phyloP scores from a whole-genome alignment of 35 echinoderm and acorn worm species.

The Antedon bifida region DNA sequence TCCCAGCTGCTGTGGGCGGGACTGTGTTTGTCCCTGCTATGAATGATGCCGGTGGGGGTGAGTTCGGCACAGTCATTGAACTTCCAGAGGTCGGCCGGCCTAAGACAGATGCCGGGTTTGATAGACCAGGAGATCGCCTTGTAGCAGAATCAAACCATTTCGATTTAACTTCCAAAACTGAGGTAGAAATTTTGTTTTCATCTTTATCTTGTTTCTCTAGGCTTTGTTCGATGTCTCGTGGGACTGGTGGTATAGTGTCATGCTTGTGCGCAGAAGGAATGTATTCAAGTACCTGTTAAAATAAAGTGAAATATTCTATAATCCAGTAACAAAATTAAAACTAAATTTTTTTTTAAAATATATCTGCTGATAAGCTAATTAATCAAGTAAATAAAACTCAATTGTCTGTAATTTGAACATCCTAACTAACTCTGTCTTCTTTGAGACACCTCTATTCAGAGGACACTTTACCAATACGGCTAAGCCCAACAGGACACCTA shows the following conservation, averaged over 20 bases:
- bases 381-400: too few species aligned
- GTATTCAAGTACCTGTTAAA: slow-evolving; percentile 55
- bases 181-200: not conserved
- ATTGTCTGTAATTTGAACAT: too few species aligned
- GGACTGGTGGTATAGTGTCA: slow-evolving; percentile 28
- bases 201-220: not conserved
- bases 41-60: slow-evolving; percentile 33
- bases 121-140: not conserved
- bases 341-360: too few species aligned
- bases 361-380: too few species aligned
- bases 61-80: not conserved
- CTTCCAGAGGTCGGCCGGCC: not conserved
- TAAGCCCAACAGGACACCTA: too few species aligned
- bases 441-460: too few species aligned
- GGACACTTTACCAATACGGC: too few species aligned
- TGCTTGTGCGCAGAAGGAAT: slow-evolving; percentile 53
- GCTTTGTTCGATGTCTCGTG: slow-evolving; percentile 2
- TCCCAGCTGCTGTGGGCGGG: slow-evolving; percentile 38
- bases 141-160: not conserved
- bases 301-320: too few species aligned
- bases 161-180: not conserved
- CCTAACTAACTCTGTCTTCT: too few species aligned
- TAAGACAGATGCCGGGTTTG: not conserved
- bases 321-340: too few species aligned
- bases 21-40: slow-evolving; percentile 44